These are phyloP conservation scores for Bimastos eiseni DNA, from an alignment of 2,888 invertebrate genomes.

Conservation along the genomic window DNA sequence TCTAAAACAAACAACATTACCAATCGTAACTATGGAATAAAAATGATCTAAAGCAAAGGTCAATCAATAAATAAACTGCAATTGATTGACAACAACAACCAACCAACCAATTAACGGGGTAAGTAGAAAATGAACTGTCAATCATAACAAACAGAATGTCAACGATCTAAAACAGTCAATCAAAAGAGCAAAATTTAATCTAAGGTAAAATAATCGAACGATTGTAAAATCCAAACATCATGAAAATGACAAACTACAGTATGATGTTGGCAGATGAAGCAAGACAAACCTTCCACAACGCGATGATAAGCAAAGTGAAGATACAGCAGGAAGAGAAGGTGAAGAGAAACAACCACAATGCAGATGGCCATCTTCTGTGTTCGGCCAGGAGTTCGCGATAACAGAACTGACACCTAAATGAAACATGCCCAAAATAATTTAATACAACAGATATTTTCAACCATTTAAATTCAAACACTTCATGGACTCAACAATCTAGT, in stretches of 20 bases:
- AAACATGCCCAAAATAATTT: neutral
- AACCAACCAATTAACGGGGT: too few species aligned
- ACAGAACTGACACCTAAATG: slow-evolving; percentile 56
- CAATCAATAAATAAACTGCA: too few species aligned
- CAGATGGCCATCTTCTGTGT: slow-evolving; percentile 59
- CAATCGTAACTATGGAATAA: neutral
- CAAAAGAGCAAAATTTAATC: too few species aligned
- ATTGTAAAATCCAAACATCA: neutral
- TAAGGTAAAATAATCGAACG: too few species aligned
- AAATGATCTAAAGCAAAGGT: neutral
- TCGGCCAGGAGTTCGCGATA: slow-evolving; percentile 58
- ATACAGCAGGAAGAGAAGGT: slow-evolving; percentile 63
- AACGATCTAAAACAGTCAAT: too few species aligned
- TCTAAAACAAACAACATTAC: neutral
- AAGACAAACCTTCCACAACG: slow-evolving; percentile 60
- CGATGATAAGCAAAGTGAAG: slow-evolving; percentile 66
- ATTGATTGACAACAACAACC: too few species aligned
- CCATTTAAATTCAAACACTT: neutral
- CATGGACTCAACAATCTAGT: neutral
- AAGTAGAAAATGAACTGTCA: too few species aligned
- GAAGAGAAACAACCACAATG: slow-evolving; percentile 55
- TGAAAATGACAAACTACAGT: neutral
- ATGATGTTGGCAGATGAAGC: neutral
- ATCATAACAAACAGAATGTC: too few species aligned
- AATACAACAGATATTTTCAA: neutral